These are phyloP conservation scores for Chaetogeoica ovagalla DNA, from an alignment of 2,888 invertebrate species.

Conservation along the genomic window DNA sequence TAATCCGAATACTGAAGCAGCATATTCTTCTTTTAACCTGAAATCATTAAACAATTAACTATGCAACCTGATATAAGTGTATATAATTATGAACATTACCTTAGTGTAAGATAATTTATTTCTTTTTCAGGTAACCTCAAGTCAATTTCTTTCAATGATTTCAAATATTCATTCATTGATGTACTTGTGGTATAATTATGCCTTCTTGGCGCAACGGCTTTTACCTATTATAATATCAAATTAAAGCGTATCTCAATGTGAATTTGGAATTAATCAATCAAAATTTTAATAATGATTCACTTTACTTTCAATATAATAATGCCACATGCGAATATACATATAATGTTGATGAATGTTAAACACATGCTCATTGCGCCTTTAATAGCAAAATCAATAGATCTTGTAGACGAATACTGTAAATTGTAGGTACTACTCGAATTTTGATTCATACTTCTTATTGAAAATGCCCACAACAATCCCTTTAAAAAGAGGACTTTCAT, in stretches of 20 bases:
- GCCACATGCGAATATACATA: slow-evolving; percentile 73
- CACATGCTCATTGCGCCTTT: slow-evolving; percentile 72
- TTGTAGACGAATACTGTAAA: slow-evolving; percentile 65
- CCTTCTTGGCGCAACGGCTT: slow-evolving; percentile 29
- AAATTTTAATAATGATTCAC: background rate
- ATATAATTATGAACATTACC: slow-evolving; percentile 5
- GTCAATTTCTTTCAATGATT: slow-evolving; percentile 32
- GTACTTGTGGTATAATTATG: slow-evolving; percentile 11
- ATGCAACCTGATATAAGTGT: too few species aligned
- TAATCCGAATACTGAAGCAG: slow-evolving; percentile 23
- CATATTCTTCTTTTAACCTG: slow-evolving; percentile 42
- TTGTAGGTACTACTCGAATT: slow-evolving; percentile 61
- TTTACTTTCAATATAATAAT: slow-evolving; percentile 70
- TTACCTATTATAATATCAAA: slow-evolving; percentile 18
- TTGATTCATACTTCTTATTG: slow-evolving; percentile 60
- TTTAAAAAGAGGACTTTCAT: slow-evolving; percentile 57
- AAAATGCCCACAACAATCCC: slow-evolving; percentile 70
- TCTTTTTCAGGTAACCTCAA: slow-evolving; percentile 10
- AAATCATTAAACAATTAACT: background rate
- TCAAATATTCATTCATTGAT: slow-evolving; percentile 38
- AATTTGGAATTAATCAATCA: background rate
- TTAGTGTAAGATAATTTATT: slow-evolving; percentile 30
- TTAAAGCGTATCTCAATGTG: background rate
- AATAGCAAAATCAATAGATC: slow-evolving; percentile 66
- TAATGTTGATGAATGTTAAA: slow-evolving; percentile 73